Conservation (phyloP, 2,888 invertebrate species). For the Mesochorus sp. region DNA sequence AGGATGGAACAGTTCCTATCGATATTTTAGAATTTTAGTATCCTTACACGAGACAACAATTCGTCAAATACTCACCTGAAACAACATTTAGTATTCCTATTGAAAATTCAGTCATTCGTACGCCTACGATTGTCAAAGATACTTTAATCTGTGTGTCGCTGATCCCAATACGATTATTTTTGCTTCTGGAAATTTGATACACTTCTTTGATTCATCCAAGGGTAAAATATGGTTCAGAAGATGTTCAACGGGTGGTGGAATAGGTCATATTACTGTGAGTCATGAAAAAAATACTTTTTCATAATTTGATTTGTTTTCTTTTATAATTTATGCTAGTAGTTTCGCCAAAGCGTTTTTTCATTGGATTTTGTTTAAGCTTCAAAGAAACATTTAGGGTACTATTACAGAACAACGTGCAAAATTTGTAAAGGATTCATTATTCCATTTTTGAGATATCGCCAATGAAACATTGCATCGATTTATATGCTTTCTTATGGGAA, state of each 20-base stretch:
- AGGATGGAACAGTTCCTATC: constrained; percentile 84
- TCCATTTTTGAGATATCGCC: no score
- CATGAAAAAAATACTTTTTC: constrained; percentile 78
- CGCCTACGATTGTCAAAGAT: constrained; percentile 92
- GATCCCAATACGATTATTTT: constrained; percentile 90
- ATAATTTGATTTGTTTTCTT: constrained; percentile 66
- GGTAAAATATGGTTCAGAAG: constrained; percentile 88
- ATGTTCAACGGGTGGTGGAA: constrained; percentile 90
- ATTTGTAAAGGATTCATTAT: no score
- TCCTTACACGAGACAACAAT: constrained; percentile 81
- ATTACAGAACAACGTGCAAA: no score
- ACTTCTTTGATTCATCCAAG: constrained; percentile 88
- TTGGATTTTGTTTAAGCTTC: no score
- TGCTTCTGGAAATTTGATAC: constrained; percentile 91
- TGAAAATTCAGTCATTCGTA: constrained; percentile 87
- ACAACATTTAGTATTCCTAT: neutral
- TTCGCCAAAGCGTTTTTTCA: no score
- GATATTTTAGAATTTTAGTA: constrained; percentile 87
- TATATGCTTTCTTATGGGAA: no score
- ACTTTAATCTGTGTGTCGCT: constrained; percentile 90
- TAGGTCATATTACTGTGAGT: constrained; percentile 90
- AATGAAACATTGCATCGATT: no score
- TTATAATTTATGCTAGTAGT: no score
- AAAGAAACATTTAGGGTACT: no score
- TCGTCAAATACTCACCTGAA: neutral